A percentile compares a stretch with the other conserved stretches of the same genome.
Evolutionary conservation across 2,797 vertebrate species (phyloP).

Genomic region (Aeoliscus strigatus): DNA sequence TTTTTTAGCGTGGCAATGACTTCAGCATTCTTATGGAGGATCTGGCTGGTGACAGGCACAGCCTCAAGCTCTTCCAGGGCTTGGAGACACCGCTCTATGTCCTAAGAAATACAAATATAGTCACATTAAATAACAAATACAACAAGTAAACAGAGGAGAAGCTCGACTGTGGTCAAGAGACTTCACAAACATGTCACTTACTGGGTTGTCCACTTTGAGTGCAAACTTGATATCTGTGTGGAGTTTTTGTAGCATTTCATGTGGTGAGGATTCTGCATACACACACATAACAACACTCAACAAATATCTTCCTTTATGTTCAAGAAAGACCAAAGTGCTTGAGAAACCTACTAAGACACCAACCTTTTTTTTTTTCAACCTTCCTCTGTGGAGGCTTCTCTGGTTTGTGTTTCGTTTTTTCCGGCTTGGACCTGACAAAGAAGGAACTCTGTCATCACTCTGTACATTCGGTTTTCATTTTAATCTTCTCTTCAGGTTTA

Average conservation of each 20-base stretch:
- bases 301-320: not conserved
- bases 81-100: constrained; percentile 89
- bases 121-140: not conserved
- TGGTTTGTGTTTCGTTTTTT: constrained; percentile 83
- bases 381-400: constrained; percentile 81
- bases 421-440: constrained; percentile 77
- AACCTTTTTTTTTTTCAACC: constrained; percentile 91
- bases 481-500: constrained; percentile 18
- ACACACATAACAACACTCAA: constrained; percentile 7
- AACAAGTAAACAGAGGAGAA: too few species aligned
- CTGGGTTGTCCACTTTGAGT: constrained; percentile 97
- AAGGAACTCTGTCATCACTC: constrained; percentile 18
- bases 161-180: not conserved
- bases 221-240: constrained; percentile 97
- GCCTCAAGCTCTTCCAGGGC: constrained; percentile 87
- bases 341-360: constrained; percentile 25
- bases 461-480: constrained; percentile 34
- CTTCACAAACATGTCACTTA: constrained; percentile 60
- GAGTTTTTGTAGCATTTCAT: constrained; percentile 93
- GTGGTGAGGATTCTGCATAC: constrained; percentile 83
- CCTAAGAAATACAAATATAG: constrained; percentile 65
- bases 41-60: constrained; percentile 92
- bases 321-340: not conserved
- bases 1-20: constrained; percentile 96
- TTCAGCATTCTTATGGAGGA: constrained; percentile 94